A percentile compares a stretch with the other conserved stretches of the same genome.
Evolutionary conservation across 2,113 vertebrate genomes (phyloP).

Genomic region (Mustela lutreola): DNA sequence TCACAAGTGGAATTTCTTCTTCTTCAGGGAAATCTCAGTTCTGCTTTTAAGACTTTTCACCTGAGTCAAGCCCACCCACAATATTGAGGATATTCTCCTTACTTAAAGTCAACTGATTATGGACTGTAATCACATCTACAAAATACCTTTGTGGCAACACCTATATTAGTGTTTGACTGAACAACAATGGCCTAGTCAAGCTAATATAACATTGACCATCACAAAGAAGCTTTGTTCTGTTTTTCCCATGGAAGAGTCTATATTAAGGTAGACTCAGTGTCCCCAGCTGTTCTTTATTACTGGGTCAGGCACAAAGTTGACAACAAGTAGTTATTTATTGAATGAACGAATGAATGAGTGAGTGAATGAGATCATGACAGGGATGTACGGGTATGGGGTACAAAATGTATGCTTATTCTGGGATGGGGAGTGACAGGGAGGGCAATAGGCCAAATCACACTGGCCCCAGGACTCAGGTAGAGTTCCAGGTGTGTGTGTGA

Average conservation of each 20-base stretch:
- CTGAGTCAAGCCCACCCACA: neutral
- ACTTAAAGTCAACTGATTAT: neutral
- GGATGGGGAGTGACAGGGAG: neutral
- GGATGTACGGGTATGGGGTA: neutral
- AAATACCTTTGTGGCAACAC: neutral
- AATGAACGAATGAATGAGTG: neutral
- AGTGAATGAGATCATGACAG: neutral
- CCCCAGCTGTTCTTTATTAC: neutral
- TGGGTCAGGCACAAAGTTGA: neutral
- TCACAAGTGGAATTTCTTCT: neutral
- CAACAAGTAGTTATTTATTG: neutral
- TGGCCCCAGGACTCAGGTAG: constrained; percentile 59
- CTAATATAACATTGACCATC: neutral
- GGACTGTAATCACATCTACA: neutral
- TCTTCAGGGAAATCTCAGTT: neutral
- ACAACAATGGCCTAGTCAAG: neutral
- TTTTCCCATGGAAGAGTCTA: neutral
- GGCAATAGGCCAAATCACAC: neutral
- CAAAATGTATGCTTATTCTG: neutral
- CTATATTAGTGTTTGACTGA: neutral
- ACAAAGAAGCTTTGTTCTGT: neutral
- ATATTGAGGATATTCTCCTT: neutral
- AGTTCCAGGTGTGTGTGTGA: constrained; percentile 60
- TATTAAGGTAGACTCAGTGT: neutral
- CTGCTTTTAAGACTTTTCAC: neutral